Percentiles rank a stretch among this genome's conserved stretches.
Evolutionary conservation across 2,888 invertebrate genomes (phyloP).

Genomic region (Mythimna impura): DNA sequence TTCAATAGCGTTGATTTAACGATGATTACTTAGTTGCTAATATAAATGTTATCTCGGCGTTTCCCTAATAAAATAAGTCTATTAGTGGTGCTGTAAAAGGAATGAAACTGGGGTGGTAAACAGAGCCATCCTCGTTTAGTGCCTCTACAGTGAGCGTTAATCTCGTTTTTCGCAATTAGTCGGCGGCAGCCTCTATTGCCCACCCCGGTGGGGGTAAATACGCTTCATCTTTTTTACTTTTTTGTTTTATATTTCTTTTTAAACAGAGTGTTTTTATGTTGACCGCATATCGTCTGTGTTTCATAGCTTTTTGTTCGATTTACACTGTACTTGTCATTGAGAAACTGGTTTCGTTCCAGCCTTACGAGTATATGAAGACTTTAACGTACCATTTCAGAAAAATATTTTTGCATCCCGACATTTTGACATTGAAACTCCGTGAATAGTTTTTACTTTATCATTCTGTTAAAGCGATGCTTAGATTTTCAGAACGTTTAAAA

Average conservation of each 20-base stretch:
- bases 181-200: slow-evolving; percentile 82
- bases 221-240: slow-evolving; percentile 76
- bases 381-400: slow-evolving; percentile 15
- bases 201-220: slow-evolving; percentile 79
- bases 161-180: slow-evolving; percentile 89
- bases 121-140: slow-evolving; percentile 83
- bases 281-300: slow-evolving; percentile 68
- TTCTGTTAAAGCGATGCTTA: not conserved
- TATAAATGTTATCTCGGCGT: slow-evolving; percentile 81
- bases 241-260: slow-evolving; percentile 76
- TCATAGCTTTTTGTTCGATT: slow-evolving; percentile 70
- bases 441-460: not conserved
- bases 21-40: slow-evolving; percentile 82
- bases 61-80: slow-evolving; percentile 84
- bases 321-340: slow-evolving; percentile 64
- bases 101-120: slow-evolving; percentile 82
- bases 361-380: slow-evolving; percentile 26
- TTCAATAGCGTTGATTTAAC: slow-evolving; percentile 77
- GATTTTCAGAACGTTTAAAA: slow-evolving; percentile 52
- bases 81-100: slow-evolving; percentile 85
- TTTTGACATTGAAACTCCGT: slow-evolving; percentile 3
- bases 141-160: slow-evolving; percentile 85
- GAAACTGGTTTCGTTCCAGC: slow-evolving; percentile 61
- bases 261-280: slow-evolving; percentile 75
- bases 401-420: slow-evolving; percentile 26